These are phyloP conservation scores for Zosterops lateralis DNA, from an alignment of 2,113 vertebrate species.

Conservation along the genomic window DNA sequence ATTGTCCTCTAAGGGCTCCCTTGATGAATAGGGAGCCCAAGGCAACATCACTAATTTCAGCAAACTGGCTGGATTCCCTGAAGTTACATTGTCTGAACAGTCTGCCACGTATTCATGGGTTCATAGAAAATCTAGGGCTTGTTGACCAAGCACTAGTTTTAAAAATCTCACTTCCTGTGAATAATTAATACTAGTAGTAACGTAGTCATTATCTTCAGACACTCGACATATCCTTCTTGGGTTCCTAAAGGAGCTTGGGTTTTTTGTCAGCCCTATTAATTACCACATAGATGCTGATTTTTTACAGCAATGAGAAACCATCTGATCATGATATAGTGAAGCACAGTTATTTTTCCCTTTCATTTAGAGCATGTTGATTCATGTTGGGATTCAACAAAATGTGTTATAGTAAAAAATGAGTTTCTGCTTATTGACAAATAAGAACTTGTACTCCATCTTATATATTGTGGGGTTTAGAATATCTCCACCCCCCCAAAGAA, in stretches of 20 bases:
- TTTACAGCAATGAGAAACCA: not conserved
- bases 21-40: not conserved
- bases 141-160: not conserved
- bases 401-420: not conserved
- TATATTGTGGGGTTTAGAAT: not conserved
- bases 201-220: not conserved
- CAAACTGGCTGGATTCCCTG: not conserved
- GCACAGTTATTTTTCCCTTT: not conserved
- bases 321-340: not conserved
- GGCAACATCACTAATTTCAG: not conserved
- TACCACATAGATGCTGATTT: not conserved
- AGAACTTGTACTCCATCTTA: not conserved
- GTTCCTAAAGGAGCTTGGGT: not conserved
- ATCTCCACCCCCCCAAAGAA: not conserved
- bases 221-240: not conserved
- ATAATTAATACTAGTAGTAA: not conserved
- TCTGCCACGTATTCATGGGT: not conserved
- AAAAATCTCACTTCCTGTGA: not conserved
- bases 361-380: not conserved
- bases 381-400: not conserved
- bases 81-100: not conserved
- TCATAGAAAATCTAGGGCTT: not conserved
- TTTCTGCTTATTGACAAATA: not conserved
- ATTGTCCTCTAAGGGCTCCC: not conserved
- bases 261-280: not conserved